These are phyloP conservation scores for Oriolus oriolus DNA, from an alignment of 2,113 vertebrate species.

Conservation along the genomic window DNA sequence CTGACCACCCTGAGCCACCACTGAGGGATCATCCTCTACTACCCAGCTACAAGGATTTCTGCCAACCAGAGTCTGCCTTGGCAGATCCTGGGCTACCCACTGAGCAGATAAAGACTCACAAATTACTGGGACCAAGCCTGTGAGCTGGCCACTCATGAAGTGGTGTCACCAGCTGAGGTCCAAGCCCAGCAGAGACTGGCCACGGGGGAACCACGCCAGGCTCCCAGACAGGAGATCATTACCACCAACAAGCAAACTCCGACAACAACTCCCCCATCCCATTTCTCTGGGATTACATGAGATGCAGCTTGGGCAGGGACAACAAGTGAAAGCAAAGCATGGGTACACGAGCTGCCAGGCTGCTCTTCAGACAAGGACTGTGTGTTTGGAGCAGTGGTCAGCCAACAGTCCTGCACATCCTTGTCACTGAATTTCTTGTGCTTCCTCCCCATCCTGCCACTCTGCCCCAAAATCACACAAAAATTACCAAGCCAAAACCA, in stretches of 20 bases:
- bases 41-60: background rate
- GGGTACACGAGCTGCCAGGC: background rate
- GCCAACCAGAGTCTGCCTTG: background rate
- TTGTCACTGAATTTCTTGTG: background rate
- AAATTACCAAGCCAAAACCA: background rate
- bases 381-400: background rate
- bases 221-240: background rate
- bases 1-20: background rate
- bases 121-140: background rate
- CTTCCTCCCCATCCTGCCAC: background rate
- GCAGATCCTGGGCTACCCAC: background rate
- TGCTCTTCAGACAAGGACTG: fast-evolving
- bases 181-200: background rate
- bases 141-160: fast-evolving
- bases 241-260: fast-evolving
- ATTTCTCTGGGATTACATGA: background rate
- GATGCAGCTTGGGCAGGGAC: background rate
- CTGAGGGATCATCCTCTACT: background rate
- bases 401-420: background rate
- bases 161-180: background rate
- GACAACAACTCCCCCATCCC: fast-evolving
- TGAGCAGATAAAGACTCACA: background rate
- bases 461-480: background rate
- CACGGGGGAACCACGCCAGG: fast-evolving
- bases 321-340: fast-evolving